Evolutionary conservation across 1,140 invertebrate genomes (phyloP).

Genomic region (Acromyrmex charruanus): DNA sequence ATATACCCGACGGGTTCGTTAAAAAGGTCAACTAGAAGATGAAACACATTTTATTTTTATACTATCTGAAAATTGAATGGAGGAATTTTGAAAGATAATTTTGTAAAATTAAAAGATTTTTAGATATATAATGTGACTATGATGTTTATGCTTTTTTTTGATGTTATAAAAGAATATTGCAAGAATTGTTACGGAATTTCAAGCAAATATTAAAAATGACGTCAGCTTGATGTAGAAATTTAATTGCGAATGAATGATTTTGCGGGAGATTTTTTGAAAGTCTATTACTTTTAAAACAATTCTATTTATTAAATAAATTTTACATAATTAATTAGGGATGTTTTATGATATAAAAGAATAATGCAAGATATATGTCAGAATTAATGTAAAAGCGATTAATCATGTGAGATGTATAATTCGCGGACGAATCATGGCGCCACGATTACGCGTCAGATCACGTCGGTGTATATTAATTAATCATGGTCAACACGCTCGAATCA

Average conservation of each 20-base stretch:
- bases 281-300: neutral
- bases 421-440: conserved; percentile 3
- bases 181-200: conserved; percentile 14
- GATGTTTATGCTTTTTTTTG: neutral
- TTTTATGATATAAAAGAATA: neutral
- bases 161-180: neutral
- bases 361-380: neutral
- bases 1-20: neutral
- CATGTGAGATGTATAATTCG: conserved; percentile 12
- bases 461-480: conserved; percentile 22
- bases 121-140: neutral
- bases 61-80: neutral
- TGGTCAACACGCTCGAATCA: conserved; percentile 37
- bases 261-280: neutral
- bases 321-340: neutral
- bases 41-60: neutral
- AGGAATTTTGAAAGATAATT: neutral
- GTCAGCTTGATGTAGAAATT: neutral
- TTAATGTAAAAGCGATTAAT: conserved; percentile 3
- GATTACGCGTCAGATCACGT: neutral
- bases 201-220: neutral
- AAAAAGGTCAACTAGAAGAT: neutral
- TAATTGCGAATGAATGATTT: neutral
- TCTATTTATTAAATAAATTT: neutral
- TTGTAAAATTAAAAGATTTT: neutral